phyloP scores from a whole-genome alignment of 1,140 invertebrate species.

The Metopolophium dirhodum region DNA sequence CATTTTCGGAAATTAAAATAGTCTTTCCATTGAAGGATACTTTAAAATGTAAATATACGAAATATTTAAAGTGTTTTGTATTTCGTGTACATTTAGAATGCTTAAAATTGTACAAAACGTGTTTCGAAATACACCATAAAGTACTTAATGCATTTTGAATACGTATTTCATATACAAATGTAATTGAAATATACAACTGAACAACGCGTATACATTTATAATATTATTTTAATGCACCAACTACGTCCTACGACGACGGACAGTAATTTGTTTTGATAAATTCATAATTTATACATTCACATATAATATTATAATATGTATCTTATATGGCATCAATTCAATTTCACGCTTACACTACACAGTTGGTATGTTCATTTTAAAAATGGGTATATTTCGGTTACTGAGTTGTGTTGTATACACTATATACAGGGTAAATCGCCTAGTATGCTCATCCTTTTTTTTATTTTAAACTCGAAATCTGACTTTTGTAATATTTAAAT shows the following conservation, averaged over 20 bases:
- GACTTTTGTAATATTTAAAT: no score
- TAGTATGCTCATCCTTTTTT: no score
- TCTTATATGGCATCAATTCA: neutral
- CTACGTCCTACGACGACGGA: neutral
- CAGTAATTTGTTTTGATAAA: neutral
- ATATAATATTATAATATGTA: neutral
- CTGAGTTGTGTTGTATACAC: no score
- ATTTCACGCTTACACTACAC: no score
- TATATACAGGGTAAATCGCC: no score
- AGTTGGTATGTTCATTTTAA: no score
- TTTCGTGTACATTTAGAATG: neutral
- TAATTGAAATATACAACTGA: neutral
- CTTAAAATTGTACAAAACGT: neutral
- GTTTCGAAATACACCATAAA: neutral
- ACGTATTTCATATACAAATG: neutral
- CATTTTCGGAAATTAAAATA: neutral
- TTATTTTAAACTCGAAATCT: no score
- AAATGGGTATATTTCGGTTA: no score
- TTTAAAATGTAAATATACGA: neutral
- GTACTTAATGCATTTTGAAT: neutral
- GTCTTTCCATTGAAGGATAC: neutral
- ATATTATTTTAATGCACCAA: neutral
- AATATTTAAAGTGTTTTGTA: neutral
- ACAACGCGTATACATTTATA: neutral
- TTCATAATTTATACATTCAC: neutral